Conservation (phyloP, 2,888 invertebrate species). For the Empis stercorea region DNA sequence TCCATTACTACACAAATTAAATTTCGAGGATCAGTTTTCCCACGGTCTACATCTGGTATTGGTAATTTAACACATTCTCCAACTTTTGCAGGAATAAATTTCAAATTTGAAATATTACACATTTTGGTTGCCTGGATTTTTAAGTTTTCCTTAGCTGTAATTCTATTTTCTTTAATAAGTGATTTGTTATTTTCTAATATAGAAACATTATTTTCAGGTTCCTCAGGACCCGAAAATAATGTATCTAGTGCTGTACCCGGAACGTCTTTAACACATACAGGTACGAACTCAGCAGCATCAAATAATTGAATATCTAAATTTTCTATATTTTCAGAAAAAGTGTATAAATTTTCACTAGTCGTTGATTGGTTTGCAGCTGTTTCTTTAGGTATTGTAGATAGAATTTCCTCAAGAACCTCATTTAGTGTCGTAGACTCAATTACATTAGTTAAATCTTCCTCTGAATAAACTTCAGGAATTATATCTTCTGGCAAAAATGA, state of each 20-base stretch:
- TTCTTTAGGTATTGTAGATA: background rate
- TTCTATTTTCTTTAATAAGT: no score
- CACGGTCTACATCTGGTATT: no score
- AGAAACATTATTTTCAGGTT: background rate
- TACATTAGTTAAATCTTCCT: background rate
- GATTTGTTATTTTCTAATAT: background rate
- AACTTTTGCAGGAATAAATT: background rate
- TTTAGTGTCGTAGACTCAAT: background rate
- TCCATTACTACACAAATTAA: no score
- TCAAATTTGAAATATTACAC: background rate
- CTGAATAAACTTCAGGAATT: background rate
- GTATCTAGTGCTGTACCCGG: background rate
- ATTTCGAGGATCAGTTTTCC: no score
- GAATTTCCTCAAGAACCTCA: background rate
- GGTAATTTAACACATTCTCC: no score
- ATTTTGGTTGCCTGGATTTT: background rate
- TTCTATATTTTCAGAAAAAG: background rate
- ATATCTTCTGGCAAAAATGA: background rate
- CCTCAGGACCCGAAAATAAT: no score
- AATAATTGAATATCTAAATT: background rate
- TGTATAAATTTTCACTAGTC: background rate
- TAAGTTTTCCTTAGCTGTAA: background rate
- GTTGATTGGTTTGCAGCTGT: background rate
- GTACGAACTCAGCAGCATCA: background rate
- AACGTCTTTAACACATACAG: background rate